Percentiles rank a stretch among this genome's conserved stretches.
phyloP scores from a whole-genome alignment of 2,113 vertebrate species.

The Paraplagusia blochii region DNA sequence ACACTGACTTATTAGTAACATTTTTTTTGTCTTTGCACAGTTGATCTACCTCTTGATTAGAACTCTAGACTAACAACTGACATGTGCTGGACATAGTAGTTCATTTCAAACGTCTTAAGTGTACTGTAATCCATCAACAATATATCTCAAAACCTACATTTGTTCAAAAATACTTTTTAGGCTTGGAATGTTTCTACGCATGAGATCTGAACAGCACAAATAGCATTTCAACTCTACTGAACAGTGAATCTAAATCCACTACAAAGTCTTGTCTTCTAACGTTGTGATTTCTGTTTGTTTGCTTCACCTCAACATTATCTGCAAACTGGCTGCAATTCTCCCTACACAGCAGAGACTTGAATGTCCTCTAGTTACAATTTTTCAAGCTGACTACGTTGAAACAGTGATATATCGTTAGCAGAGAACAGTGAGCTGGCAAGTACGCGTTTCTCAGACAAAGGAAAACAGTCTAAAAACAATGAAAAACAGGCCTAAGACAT shows the following conservation, averaged over 20 bases:
- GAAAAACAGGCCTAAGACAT: slow-evolving; percentile 33
- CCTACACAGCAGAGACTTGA: slow-evolving; percentile 13
- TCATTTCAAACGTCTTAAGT: slow-evolving; percentile 10
- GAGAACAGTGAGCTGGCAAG: slow-evolving; percentile 13
- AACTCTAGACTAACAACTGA: slow-evolving; percentile 10
- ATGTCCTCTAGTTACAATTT: slow-evolving; percentile 8
- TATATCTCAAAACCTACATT: slow-evolving; percentile 1
- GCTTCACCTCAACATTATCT: slow-evolving; percentile 27
- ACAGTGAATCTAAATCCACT: slow-evolving; percentile 9
- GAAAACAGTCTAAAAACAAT: slow-evolving; percentile 33
- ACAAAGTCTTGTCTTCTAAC: slow-evolving; percentile 22
- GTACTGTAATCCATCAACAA: slow-evolving; percentile 18
- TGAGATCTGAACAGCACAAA: slow-evolving; percentile 1
- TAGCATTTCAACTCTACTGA: slow-evolving; percentile 20
- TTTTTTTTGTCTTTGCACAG: slow-evolving; percentile 1
- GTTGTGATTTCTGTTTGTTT: slow-evolving; percentile 34
- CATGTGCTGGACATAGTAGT: slow-evolving; percentile 15
- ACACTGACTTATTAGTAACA: slow-evolving; percentile 16
- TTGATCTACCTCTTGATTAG: slow-evolving; percentile 6
- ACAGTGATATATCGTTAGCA: slow-evolving; percentile 15
- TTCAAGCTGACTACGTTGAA: slow-evolving; percentile 16
- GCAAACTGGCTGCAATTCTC: slow-evolving; percentile 27
- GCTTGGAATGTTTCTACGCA: slow-evolving; percentile 16
- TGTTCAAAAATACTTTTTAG: slow-evolving; percentile 19
- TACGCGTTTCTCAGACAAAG: slow-evolving; percentile 17